These are phyloP conservation scores for Egretta garzetta DNA, from an alignment of 2,113 vertebrate genomes.

Conservation along the genomic window DNA sequence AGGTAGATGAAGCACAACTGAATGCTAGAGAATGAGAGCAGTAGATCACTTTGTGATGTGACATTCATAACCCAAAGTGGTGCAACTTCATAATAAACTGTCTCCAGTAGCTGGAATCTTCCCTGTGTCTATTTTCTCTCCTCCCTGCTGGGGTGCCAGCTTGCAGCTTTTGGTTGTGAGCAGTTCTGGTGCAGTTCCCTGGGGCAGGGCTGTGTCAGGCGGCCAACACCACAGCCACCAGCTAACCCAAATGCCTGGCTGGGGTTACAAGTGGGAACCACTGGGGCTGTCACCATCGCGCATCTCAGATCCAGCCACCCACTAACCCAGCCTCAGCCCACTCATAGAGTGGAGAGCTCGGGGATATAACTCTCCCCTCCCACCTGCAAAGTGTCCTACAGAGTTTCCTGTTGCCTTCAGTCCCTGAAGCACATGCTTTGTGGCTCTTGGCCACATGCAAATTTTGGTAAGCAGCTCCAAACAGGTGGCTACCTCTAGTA, in stretches of 20 bases:
- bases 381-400: neutral
- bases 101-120: neutral
- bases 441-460: neutral
- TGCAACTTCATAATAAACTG: neutral
- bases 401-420: neutral
- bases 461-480: neutral
- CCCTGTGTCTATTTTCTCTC: neutral
- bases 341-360: neutral
- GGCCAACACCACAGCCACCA: neutral
- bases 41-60: neutral
- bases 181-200: neutral
- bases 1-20: neutral
- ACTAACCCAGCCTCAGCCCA: neutral
- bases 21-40: neutral
- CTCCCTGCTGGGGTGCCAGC: neutral
- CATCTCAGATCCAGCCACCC: neutral
- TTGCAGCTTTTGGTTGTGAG: neutral
- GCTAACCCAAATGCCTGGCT: neutral
- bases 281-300: neutral
- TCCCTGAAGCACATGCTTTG: fast-evolving
- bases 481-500: neutral
- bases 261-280: neutral
- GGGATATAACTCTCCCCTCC: neutral
- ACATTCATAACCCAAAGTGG: neutral
- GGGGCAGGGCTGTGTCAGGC: neutral